phyloP scores from a whole-genome alignment of 2,113 vertebrate species.

The Jacana jacana region DNA sequence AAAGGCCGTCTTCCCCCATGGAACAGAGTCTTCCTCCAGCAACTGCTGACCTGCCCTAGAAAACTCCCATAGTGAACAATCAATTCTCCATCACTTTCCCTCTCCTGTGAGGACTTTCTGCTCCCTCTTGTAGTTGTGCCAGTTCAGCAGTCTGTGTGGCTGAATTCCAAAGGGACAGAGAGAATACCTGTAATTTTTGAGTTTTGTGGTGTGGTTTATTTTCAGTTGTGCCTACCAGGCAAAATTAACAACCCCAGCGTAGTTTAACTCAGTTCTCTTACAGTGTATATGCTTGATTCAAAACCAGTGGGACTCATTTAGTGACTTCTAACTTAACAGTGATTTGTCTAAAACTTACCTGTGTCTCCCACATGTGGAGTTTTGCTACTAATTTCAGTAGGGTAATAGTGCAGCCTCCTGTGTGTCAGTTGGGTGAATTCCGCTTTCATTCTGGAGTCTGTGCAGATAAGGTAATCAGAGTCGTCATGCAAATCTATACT shows the following conservation, averaged over 20 bases:
- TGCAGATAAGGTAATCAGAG: not conserved
- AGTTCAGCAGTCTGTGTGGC: not conserved
- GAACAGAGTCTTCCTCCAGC: not conserved
- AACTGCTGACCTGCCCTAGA: not conserved
- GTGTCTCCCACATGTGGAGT: not conserved
- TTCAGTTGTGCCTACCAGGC: not conserved
- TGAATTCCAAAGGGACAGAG: not conserved
- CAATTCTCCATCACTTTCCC: not conserved
- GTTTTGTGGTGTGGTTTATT: not conserved
- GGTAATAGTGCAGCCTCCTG: not conserved
- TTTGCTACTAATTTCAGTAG: not conserved
- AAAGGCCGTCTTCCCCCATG: not conserved
- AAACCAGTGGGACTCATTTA: slow-evolving; percentile 9
- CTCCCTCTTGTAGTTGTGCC: not conserved
- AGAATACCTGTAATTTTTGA: not conserved
- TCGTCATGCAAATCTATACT: not conserved
- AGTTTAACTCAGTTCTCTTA: not conserved
- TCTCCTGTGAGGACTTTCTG: not conserved
- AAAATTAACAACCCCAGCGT: slow-evolving; percentile 10
- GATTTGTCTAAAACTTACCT: not conserved
- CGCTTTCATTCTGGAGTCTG: not conserved
- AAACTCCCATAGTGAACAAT: not conserved
- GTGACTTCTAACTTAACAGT: not conserved
- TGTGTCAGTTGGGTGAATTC: not conserved
- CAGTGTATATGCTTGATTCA: not conserved